Evolutionary conservation across 2,113 vertebrate species (phyloP), one percentile per base, ranked within the genome.

Genomic region (Lasiurus borealis): DNA sequence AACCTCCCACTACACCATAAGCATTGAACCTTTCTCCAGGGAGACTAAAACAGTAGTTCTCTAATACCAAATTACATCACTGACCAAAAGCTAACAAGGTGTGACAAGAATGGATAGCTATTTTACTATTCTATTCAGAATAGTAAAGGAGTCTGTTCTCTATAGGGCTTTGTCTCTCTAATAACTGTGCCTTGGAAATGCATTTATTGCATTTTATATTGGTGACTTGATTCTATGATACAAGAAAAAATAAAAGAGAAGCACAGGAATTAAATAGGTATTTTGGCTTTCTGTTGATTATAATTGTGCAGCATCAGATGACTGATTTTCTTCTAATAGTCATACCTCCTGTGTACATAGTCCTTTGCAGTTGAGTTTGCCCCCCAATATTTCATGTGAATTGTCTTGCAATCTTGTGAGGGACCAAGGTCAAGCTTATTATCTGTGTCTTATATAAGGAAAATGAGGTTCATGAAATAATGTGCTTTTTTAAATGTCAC

Each of bases 11-110:
- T 29, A 40, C 1, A 62, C 36, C 34, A 1, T 9, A 48, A 90
- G 19, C 54, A 76, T 27, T 48, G 68, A 90, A 9, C 9, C 50
- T 72, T 85, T 76, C 25, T 64, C 59, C 34, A 19, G 29, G 54
- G 82, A 92, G 77, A 91, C 29, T 40, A 87, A 81, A 77, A 59
- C 10, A 92, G 48, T 18, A 29, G 14, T 31, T 93, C 29, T 21
- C 29, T 21, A 82, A 64, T 23, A 93, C 25, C 66, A 92, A 85
- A 93, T 10, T 90, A 31, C 36, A 46, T 77, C 68, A 52, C 12
- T 90, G 85, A 95, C 64, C n/a, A 0, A 57, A 86, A 92, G 36
- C 92, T 93, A 97, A 71, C 19, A 69, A 89, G 46, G 44, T 57
- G 21, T 76, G 81, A 90, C 59, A 90, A 57, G 82, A 77, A 85